Evolutionary conservation across 2,888 invertebrate genomes (phyloP).

Genomic region (Lacanobia oleracea): DNA sequence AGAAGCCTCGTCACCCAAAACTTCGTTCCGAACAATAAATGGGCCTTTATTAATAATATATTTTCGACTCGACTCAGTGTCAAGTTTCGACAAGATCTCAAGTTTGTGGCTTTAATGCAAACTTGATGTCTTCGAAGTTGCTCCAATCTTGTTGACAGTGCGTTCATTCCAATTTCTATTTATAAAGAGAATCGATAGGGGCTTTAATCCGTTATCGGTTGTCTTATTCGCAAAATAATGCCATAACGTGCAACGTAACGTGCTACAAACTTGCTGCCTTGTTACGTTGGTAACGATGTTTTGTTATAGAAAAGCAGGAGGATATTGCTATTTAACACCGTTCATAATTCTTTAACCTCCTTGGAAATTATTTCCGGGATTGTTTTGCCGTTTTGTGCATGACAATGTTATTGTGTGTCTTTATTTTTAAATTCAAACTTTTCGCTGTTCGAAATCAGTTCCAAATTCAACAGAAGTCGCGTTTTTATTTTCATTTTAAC

Average conservation of each 20-base stretch:
- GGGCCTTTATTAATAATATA: conserved; percentile 62
- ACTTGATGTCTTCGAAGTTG: conserved; percentile 40
- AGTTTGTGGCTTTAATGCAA: conserved; percentile 55
- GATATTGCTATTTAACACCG: too few species aligned
- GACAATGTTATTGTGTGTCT: background rate
- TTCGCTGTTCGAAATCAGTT: background rate
- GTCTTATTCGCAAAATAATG: conserved; percentile 18
- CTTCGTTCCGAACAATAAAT: conserved; percentile 60
- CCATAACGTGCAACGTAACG: background rate
- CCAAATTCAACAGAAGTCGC: background rate
- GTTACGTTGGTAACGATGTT: background rate
- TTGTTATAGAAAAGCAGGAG: background rate
- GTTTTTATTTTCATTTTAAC: background rate
- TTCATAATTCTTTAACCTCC: background rate
- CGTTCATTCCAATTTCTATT: conserved; percentile 20
- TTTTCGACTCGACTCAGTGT: conserved; percentile 56
- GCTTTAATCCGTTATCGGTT: conserved; percentile 6
- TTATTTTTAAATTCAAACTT: background rate
- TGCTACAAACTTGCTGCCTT: background rate
- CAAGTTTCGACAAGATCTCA: conserved; percentile 59
- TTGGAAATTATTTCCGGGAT: background rate
- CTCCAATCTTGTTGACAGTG: conserved; percentile 26
- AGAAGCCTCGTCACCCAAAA: conserved; percentile 33
- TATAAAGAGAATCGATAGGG: conserved; percentile 11
- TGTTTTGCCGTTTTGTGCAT: background rate